phyloP scores from a whole-genome alignment of 2,797 vertebrate species.

The Myotis vivesi region DNA sequence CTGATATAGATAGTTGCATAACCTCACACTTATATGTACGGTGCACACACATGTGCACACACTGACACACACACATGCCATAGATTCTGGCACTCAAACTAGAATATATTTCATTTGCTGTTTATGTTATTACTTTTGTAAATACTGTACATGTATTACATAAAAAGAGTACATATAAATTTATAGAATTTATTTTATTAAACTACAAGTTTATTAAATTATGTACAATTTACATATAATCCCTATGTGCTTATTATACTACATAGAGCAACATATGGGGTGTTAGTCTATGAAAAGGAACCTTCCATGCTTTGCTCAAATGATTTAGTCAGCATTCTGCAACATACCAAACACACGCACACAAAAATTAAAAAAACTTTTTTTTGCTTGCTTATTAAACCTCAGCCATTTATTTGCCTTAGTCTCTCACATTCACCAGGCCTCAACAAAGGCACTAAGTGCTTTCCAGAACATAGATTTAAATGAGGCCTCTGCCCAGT shows the following conservation, averaged over 20 bases:
- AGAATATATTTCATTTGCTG: neutral
- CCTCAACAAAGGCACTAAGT: neutral
- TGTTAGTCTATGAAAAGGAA: neutral
- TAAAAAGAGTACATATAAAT: neutral
- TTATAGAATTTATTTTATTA: neutral
- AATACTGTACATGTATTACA: neutral
- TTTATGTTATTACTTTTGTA: neutral
- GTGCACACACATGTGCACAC: neutral
- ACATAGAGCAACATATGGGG: neutral
- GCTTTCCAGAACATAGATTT: conserved; percentile 72
- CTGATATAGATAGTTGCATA: neutral
- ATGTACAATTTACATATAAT: neutral
- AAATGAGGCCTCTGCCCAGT: conserved; percentile 65
- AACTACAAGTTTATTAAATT: neutral
- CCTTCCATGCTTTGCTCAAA: neutral
- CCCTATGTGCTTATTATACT: neutral
- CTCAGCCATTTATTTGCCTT: neutral
- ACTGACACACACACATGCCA: neutral
- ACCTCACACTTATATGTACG: neutral
- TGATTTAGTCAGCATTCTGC: neutral
- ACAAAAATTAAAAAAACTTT: neutral
- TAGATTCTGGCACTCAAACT: neutral
- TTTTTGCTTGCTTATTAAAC: conserved; percentile 38
- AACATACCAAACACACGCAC: neutral
- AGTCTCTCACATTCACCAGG: neutral